Evolutionary conservation across 2,797 vertebrate species (phyloP).

Genomic region (Pteronotus mesoamericanus): DNA sequence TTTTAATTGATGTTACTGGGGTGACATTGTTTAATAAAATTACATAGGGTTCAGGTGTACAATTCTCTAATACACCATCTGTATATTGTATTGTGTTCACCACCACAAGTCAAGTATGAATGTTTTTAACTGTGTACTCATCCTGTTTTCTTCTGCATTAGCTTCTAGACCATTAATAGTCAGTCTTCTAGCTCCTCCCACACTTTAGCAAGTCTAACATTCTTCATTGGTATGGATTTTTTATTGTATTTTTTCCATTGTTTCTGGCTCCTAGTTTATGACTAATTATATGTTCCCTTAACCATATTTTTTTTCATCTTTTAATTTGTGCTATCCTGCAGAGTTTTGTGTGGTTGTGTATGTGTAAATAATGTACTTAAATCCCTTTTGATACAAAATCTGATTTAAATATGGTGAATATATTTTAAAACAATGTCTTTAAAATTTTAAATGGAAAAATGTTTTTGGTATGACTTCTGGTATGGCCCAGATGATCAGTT

Average conservation of each 20-base stretch:
- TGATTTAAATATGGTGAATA: not conserved
- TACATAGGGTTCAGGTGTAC: too few relatives aligned
- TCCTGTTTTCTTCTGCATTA: not conserved
- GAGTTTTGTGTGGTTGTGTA: not conserved
- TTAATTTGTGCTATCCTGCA: not conserved
- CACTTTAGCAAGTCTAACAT: not conserved
- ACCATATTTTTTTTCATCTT: slow-evolving; percentile 3
- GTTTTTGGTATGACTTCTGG: not conserved
- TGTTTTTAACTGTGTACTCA: not conserved
- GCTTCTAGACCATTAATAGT: not conserved
- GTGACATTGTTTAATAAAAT: too few relatives aligned
- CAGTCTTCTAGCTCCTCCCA: not conserved
- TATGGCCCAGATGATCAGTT: not conserved
- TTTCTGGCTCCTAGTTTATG: not conserved
- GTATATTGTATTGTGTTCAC: too few relatives aligned
- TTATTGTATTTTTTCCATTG: not conserved
- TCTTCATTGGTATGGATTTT: slow-evolving; percentile 5
- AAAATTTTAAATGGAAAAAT: slow-evolving; percentile 11
- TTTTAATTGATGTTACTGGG: too few relatives aligned
- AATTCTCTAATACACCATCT: too few relatives aligned
- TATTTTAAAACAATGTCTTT: slow-evolving; percentile 15
- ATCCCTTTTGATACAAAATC: not conserved
- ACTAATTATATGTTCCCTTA: not conserved
- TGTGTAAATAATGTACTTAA: not conserved
- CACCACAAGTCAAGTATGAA: not conserved